Evolutionary conservation across 2,888 invertebrate species (phyloP).

Genomic region (Dicyrtoma fusca): DNA sequence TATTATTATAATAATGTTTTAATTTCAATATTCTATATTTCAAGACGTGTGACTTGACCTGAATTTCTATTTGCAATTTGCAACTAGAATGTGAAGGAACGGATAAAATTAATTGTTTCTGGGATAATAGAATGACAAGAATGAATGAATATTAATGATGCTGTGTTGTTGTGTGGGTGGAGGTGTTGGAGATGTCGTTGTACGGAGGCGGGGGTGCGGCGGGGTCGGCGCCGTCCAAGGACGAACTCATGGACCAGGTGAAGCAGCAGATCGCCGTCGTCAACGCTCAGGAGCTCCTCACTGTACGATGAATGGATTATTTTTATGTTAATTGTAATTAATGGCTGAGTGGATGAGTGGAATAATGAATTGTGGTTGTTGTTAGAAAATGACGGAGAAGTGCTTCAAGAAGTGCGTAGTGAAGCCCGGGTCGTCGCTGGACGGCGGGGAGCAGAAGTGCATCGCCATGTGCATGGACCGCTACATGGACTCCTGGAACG

Average conservation of each 20-base stretch:
- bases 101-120: too few species aligned
- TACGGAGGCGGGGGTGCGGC: too few species aligned
- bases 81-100: too few species aligned
- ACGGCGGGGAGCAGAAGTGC: constrained; percentile 74
- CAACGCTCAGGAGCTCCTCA: constrained; percentile 87
- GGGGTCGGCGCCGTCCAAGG: constrained; percentile 57
- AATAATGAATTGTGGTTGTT: constrained; percentile 55
- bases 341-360: constrained; percentile 5
- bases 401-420: constrained; percentile 93
- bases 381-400: constrained; percentile 93
- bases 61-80: too few species aligned
- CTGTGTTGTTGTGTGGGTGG: too few species aligned
- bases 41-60: too few species aligned
- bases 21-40: too few species aligned
- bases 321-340: too few species aligned
- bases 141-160: too few species aligned
- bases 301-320: constrained; percentile 63
- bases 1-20: too few species aligned
- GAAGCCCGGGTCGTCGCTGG: constrained; percentile 77
- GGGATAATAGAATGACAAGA: too few species aligned
- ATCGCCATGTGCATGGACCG: constrained; percentile 98
- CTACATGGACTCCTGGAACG: constrained; percentile 88
- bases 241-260: constrained; percentile 81
- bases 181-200: too few species aligned
- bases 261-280: constrained; percentile 94